These are phyloP conservation scores for Chionomys nivalis DNA, from an alignment of 2,113 vertebrate species.

Conservation along the genomic window DNA sequence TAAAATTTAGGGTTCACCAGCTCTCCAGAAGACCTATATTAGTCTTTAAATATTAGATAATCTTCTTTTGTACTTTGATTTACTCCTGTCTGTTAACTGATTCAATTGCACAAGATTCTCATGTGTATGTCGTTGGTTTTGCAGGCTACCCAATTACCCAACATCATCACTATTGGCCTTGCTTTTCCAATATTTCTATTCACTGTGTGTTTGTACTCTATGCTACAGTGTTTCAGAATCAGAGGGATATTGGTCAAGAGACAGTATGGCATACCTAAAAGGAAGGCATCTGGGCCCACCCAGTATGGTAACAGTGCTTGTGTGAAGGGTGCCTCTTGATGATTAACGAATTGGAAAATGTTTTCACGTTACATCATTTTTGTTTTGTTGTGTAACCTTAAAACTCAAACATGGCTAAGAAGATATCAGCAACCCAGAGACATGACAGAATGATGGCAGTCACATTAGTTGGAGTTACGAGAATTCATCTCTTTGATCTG, in stretches of 20 bases:
- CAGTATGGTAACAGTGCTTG: neutral
- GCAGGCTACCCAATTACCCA: neutral
- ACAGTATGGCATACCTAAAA: neutral
- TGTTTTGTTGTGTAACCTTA: neutral
- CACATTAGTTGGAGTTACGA: conserved; percentile 6
- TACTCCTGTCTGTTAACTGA: neutral
- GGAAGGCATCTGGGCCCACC: neutral
- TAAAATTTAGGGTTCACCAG: neutral
- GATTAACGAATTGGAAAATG: neutral
- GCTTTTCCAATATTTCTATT: neutral
- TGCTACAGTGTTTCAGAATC: neutral
- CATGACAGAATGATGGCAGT: neutral
- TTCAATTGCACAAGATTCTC: neutral
- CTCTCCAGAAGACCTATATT: neutral
- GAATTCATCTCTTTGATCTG: neutral
- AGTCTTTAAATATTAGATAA: neutral
- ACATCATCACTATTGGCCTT: neutral
- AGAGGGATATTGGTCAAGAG: neutral
- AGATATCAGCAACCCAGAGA: neutral
- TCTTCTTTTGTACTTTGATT: neutral
- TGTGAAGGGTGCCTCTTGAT: neutral
- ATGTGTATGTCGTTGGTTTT: neutral
- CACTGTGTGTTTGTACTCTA: neutral
- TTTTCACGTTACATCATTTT: conserved; percentile 31
- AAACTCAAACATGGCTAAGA: neutral